These are phyloP conservation scores for Prostheceraeus crozeri DNA, from an alignment of 2,888 invertebrate species.

Conservation along the genomic window DNA sequence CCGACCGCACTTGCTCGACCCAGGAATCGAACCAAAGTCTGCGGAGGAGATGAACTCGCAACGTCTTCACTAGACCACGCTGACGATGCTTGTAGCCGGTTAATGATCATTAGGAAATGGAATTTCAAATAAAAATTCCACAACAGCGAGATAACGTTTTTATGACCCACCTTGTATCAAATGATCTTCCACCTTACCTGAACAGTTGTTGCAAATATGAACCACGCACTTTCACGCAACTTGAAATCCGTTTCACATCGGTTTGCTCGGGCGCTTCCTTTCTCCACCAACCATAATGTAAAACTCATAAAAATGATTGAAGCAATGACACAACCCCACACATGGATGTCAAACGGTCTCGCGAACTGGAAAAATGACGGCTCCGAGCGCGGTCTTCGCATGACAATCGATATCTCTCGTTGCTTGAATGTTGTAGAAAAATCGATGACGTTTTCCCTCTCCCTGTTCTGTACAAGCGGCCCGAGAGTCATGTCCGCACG, in stretches of 20 bases:
- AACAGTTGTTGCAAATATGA: constrained; percentile 52
- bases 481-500: constrained; percentile 54
- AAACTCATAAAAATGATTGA: constrained; percentile 28
- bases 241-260: constrained; percentile 41
- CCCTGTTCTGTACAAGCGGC: constrained; percentile 50
- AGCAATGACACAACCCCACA: constrained; percentile 34
- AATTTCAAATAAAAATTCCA: no score
- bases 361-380: constrained; percentile 53
- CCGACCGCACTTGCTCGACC: no score
- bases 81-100: no score
- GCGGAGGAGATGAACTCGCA: no score
- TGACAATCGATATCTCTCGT: constrained; percentile 50
- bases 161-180: no score
- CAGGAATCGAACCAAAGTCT: no score
- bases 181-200: no score
- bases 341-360: constrained; percentile 48
- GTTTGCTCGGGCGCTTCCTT: not conserved
- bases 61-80: no score
- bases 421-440: constrained; percentile 56
- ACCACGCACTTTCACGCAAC: constrained; percentile 52
- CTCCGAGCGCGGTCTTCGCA: constrained; percentile 44
- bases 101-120: no score
- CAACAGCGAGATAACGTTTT: no score
- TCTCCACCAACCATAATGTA: constrained; percentile 23
- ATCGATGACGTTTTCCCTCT: constrained; percentile 51